Evolutionary conservation across 1,140 invertebrate species (phyloP).

Genomic region (Drosophila funebris): DNA sequence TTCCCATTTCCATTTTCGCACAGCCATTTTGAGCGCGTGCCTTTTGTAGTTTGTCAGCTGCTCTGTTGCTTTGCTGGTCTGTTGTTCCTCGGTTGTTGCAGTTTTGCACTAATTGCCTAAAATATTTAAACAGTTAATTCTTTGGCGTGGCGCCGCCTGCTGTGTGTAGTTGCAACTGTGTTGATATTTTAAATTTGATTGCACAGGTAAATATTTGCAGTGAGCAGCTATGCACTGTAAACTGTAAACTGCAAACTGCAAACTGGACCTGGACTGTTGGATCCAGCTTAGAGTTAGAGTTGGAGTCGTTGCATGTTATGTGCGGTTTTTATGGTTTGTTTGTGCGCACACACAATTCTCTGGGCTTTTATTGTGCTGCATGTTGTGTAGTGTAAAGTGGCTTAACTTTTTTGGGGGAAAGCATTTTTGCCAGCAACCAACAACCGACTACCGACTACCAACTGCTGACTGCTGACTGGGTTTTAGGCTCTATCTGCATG

Average conservation of each 20-base stretch:
- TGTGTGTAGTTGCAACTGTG: conserved; percentile 24
- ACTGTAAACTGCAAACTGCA: not conserved
- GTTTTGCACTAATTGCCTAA: conserved; percentile 75
- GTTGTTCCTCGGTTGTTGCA: conserved; percentile 8
- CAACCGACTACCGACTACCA: not conserved
- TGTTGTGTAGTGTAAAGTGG: conserved; percentile 57
- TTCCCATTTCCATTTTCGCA: conserved; percentile 27
- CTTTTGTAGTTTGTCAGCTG: conserved; percentile 14
- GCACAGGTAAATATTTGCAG: conserved; percentile 72
- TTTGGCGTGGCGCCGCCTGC: conserved; percentile 28
- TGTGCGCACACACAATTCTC: conserved; percentile 51
- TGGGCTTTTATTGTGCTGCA: conserved; percentile 61
- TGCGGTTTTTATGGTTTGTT: conserved; percentile 78
- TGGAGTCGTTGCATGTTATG: conserved; percentile 41
- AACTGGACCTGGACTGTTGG: not conserved
- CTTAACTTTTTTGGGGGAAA: conserved; percentile 58
- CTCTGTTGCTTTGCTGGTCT: not conserved
- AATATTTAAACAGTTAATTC: conserved; percentile 77
- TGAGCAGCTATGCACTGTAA: no score
- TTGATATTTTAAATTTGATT: conserved; percentile 77
- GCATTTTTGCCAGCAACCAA: conserved; percentile 33
- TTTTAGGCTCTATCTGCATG: conserved; percentile 66
- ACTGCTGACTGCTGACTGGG: conserved; percentile 40
- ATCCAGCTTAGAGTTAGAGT: not conserved
- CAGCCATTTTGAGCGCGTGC: conserved; percentile 12